Conservation (phyloP, 2,888 invertebrate species). For the Heteromurus nitidus region DNA sequence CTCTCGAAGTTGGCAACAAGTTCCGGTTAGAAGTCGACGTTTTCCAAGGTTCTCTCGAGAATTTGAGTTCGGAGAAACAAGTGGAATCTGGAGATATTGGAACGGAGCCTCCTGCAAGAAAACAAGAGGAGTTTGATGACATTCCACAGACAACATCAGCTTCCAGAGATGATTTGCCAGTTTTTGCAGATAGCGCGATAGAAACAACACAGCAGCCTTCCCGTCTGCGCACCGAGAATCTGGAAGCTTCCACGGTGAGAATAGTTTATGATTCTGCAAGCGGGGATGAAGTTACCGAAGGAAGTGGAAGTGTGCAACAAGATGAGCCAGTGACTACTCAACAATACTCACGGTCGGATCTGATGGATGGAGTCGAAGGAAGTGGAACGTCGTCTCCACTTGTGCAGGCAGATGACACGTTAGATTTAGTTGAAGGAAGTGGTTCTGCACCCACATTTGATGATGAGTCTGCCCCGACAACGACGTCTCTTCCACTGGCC, state of each 20-base stretch:
- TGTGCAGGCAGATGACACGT: background rate
- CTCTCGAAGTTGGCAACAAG: conserved; percentile 48
- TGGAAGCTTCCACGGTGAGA: background rate
- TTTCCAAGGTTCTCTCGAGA: conserved; percentile 55
- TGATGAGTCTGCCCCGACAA: background rate
- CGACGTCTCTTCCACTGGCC: background rate
- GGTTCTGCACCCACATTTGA: background rate
- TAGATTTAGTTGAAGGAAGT: conserved; percentile 6
- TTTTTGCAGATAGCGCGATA: background rate
- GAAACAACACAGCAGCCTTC: background rate
- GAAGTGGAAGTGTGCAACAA: conserved; percentile 21
- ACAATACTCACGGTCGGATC: background rate
- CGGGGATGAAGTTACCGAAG: background rate
- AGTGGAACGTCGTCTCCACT: conserved; percentile 7
- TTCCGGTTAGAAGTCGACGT: conserved; percentile 61
- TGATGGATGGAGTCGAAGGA: conserved; percentile 19
- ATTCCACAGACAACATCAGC: background rate
- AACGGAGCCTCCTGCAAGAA: background rate
- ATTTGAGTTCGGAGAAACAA: background rate
- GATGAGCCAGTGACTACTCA: background rate
- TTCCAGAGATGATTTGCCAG: background rate
- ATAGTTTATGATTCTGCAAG: background rate
- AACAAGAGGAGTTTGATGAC: background rate
- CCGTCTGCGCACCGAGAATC: background rate
- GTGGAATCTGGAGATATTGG: background rate